Conservation (phyloP, 2,888 invertebrate genomes). For the Lordiphosa andalusiaca region DNA sequence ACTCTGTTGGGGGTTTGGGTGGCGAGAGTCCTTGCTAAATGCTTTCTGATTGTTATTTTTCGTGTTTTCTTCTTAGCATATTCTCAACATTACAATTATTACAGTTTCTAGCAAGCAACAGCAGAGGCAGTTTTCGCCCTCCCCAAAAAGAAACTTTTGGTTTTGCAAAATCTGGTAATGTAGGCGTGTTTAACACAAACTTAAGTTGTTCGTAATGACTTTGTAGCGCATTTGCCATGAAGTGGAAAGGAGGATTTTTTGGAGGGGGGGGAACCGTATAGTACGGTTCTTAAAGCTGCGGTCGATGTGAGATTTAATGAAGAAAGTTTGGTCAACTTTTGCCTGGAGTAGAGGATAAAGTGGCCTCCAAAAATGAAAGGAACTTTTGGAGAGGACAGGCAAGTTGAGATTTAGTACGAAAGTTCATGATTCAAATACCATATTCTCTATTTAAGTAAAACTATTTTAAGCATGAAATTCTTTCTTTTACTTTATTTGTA, state of each 20-base stretch:
- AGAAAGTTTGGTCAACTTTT: constrained; percentile 47
- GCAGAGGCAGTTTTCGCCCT: background rate
- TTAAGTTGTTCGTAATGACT: constrained; percentile 71
- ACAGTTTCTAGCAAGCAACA: constrained; percentile 37
- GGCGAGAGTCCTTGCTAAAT: constrained; percentile 69
- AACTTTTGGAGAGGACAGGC: background rate
- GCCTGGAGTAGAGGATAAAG: background rate
- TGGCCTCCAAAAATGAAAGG: background rate
- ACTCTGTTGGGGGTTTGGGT: background rate
- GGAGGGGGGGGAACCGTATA: too few species aligned
- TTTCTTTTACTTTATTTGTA: too few species aligned
- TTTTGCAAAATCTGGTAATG: constrained; percentile 67
- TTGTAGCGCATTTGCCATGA: constrained; percentile 35
- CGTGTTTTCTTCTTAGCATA: constrained; percentile 58
- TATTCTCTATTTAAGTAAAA: too few species aligned
- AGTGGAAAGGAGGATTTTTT: background rate
- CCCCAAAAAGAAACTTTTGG: constrained; percentile 35
- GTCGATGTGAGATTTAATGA: constrained; percentile 48
- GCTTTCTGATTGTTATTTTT: constrained; percentile 77
- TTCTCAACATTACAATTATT: constrained; percentile 50
- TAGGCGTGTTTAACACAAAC: constrained; percentile 71
- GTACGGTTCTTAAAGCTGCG: constrained; percentile 34
- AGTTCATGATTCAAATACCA: too few species aligned
- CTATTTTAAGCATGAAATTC: too few species aligned
- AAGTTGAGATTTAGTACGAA: too few species aligned